Evolutionary conservation across 2,797 vertebrate species (phyloP), one percentile per base, ranked within the genome.

Genomic region (Chloroceryle amazona): DNA sequence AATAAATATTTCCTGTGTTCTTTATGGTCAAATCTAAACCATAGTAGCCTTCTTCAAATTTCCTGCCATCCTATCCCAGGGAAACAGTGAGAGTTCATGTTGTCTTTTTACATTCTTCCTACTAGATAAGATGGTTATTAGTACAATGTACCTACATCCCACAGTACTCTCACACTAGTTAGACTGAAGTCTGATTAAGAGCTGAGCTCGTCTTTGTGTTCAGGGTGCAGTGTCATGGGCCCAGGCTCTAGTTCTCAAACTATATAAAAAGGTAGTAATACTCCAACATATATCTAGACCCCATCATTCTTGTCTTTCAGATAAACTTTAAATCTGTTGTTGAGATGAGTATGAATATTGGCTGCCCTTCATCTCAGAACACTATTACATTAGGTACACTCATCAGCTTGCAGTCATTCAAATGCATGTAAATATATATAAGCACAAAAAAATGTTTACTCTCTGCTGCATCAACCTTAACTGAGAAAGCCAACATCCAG

Each of bases 1-100:
- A 98, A 97, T 97, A 98, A 98, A 96, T 97, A 98, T 96, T 96
- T 98, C 95, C 97, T 97, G 93, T 97, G 94, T 96, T 93, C 84
- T 95, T 97, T 96, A 97, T 0, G 47, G 91, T 95, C 89, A 97
- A 92, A 94, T 90, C 55, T 76, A 80, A 94, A 89, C 49, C 46
- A 6, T 4, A 42, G 49, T 19, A 91, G 39, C 35, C 46, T 74
- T 71, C 80, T 78, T 55, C 41, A 62, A 79, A 78, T 92, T 90
- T 93, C 63, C 82, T 96, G 82, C 25, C 61, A 49, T 39, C 61
- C 72, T 65, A 72, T 73, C 78, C 51, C 1, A 5, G 54, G 62
- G 60, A 88, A 91, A 81, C 9, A 72, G 71, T 60, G 58, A 76
- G 63, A 76, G 78, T 91, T 94, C 70, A 63, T 3, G 31, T 73